Percentiles rank a stretch among this genome's conserved stretches.
Evolutionary conservation across 2,113 vertebrate species (phyloP).

Genomic region (Tretioscincus oriximinensis): DNA sequence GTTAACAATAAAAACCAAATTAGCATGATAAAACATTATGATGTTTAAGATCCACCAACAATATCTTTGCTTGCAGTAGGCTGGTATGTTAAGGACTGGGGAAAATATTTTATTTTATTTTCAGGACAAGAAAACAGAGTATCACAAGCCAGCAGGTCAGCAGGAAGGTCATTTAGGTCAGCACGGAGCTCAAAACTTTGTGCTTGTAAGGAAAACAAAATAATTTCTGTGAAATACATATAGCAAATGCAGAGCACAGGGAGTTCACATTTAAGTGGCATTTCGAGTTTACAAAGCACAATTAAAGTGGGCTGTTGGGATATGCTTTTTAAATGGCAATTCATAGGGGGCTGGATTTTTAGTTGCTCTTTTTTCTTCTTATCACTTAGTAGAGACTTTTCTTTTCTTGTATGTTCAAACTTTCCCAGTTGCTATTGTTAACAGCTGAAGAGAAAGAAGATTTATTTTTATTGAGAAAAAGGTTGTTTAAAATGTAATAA

Average conservation of each 20-base stretch:
- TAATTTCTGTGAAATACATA: conserved; percentile 21
- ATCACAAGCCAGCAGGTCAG: too few relatives aligned
- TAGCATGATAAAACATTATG: too few relatives aligned
- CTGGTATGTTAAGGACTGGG: not conserved
- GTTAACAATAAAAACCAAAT: too few relatives aligned
- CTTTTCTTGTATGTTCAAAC: conserved; percentile 36
- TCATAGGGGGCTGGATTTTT: conserved; percentile 15
- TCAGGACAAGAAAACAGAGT: not conserved
- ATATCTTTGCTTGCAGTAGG: not conserved
- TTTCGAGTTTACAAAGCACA: conserved; percentile 56
- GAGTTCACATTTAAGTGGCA: conserved; percentile 54
- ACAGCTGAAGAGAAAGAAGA: conserved; percentile 60
- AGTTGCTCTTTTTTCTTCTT: conserved; percentile 36
- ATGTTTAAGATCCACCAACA: not conserved
- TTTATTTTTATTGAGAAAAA: conserved; percentile 70
- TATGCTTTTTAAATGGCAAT: conserved; percentile 34
- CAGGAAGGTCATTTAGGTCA: not conserved
- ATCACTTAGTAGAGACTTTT: conserved; percentile 32
- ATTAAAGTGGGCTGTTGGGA: conserved; percentile 50
- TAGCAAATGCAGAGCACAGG: conserved; percentile 25
- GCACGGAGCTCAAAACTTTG: not conserved
- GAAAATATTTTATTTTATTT: not conserved
- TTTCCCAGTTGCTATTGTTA: conserved; percentile 55
- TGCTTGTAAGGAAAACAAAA: not conserved
- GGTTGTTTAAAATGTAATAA: conserved; percentile 41